Evolutionary conservation across 2,113 vertebrate species (phyloP).

Genomic region (Penelope pileata): DNA sequence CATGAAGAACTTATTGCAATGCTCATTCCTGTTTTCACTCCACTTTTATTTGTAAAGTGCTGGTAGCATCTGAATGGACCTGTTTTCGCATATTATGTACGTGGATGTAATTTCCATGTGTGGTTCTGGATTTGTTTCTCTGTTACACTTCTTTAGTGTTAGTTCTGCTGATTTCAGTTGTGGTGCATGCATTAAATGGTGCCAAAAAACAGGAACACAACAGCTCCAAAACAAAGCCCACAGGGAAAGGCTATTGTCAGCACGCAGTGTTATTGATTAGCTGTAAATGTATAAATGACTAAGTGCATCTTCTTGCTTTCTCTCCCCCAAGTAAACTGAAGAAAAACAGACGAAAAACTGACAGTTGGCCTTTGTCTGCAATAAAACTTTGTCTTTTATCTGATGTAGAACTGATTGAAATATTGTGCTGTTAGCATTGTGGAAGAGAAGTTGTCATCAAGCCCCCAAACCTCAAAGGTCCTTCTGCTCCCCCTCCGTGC

Average conservation of each 20-base stretch:
- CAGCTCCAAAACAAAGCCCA: not conserved
- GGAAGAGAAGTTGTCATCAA: not conserved
- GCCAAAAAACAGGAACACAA: too few species aligned
- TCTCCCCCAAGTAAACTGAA: not conserved
- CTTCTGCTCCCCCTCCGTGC: not conserved
- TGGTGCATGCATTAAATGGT: not conserved
- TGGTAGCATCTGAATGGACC: not conserved
- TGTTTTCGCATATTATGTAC: not conserved
- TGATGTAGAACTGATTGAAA: rapidly evolving
- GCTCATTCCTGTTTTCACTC: not conserved
- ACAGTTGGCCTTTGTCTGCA: not conserved
- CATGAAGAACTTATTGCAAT: not conserved
- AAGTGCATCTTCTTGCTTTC: not conserved
- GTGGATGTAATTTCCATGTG: not conserved
- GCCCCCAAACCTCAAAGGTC: not conserved
- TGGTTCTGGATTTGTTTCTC: not conserved
- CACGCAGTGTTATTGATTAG: not conserved
- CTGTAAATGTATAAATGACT: not conserved
- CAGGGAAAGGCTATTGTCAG: not conserved
- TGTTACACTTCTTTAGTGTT: rapidly evolving
- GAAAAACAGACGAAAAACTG: too few species aligned
- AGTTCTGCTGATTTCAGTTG: not conserved
- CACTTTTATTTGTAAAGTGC: not conserved
- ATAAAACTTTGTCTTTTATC: not conserved
- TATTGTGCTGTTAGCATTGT: not conserved